Conservation (phyloP, 2,797 vertebrate genomes). For the Threskiornis aethiopicus region DNA sequence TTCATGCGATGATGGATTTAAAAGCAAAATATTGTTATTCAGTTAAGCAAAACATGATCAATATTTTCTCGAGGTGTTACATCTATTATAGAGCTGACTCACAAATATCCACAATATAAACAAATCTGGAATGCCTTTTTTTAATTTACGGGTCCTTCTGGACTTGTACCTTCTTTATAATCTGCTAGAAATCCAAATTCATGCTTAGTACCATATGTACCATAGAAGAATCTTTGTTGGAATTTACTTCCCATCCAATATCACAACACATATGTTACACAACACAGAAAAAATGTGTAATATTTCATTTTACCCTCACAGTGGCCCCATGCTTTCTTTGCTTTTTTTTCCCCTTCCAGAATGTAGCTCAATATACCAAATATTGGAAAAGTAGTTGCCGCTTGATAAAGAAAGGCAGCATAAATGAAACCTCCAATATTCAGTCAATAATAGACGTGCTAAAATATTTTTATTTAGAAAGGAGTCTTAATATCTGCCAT, state of each 20-base stretch:
- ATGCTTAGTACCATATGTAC: conserved; percentile 20
- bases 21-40: conserved; percentile 68
- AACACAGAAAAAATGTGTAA: conserved; percentile 23
- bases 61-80: conserved; percentile 66
- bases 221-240: conserved; percentile 29
- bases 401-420: conserved; percentile 21
- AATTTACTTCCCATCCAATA: conserved; percentile 57
- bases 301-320: conserved; percentile 9
- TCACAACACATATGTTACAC: conserved; percentile 36
- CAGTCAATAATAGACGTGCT: background rate
- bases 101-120: conserved; percentile 64
- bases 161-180: conserved; percentile 60
- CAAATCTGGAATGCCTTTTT: conserved; percentile 43
- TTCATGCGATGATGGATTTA: conserved; percentile 74
- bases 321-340: conserved; percentile 5
- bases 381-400: background rate
- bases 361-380: background rate
- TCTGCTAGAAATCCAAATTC: conserved; percentile 16
- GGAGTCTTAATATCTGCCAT: background rate
- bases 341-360: background rate
- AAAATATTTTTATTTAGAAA: background rate
- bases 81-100: conserved; percentile 39
- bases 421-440: background rate
- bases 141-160: conserved; percentile 41
- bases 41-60: conserved; percentile 52